Base-by-base conservation (phyloP, 2,888 invertebrate species). In the Peribatodes rhomboidaria region DNA sequence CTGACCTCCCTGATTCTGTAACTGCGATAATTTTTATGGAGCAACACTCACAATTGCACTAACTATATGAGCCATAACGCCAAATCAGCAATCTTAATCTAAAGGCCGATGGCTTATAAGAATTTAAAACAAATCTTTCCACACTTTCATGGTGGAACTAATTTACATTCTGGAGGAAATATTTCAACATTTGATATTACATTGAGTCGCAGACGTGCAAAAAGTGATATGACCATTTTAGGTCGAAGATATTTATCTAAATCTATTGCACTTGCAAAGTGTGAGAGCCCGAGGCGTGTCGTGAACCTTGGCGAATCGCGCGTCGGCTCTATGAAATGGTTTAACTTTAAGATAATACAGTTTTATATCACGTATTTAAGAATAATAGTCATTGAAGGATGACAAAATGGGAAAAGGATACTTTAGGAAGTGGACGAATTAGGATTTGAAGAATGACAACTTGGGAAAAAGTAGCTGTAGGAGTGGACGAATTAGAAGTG, bases 161-260 rank as follows among this genome's bases (percentile, higher is more conserved):
- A 50, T 52, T 27, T 27, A 37, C 22, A 53, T 37, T 44, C 16
- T 14, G 22, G 27, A 37, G 37, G 59, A 42, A 52, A 57, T 16
- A 41, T 46, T 58, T 35, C 57, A 54, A 59, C 58, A 62, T 61
- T 47, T 53, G 11, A 53, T 39, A 27, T 52, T 22, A 54, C 39
- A 14, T 50, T 52, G 13, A 57, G 44, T 46, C 33, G 69, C 74
- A 75, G 55, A 76, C 72, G 71, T 70, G 70, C 68, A 70, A 75
- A 70, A 70, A 72, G 66, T 70, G 68, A 69, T 76, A 77, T 76
- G 77, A 69, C 77, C 75, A 75, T 72, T 18, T 61, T 46, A 39
- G 46, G 14, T 37, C 22, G 31, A 22, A 46, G 47, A 16, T 57
- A 50, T 55, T 59, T 62, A 55, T 54, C 44, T 35, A 39, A 52